A percentile compares a stretch with the other conserved stretches of the same genome.
Evolutionary conservation across 2,113 vertebrate species (phyloP).

Genomic region (Esox niger): DNA sequence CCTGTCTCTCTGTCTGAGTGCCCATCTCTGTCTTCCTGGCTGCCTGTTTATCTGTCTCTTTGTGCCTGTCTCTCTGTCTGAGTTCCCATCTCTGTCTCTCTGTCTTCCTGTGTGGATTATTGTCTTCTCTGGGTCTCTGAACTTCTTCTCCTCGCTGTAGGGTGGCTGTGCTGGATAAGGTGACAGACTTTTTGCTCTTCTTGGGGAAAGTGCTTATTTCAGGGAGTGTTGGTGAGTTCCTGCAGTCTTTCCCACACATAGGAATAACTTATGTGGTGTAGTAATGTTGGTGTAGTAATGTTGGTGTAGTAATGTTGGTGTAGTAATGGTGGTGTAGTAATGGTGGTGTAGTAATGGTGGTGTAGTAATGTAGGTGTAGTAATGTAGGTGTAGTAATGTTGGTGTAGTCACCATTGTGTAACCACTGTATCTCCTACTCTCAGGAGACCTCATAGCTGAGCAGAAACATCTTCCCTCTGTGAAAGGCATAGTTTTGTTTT

Average conservation of each 20-base stretch:
- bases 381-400: too few relatives aligned
- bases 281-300: too few relatives aligned
- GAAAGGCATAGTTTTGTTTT: too few relatives aligned
- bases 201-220: conserved; percentile 91
- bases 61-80: not conserved
- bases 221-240: conserved; percentile 86
- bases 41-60: too few relatives aligned
- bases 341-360: too few relatives aligned
- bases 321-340: too few relatives aligned
- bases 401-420: too few relatives aligned
- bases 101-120: not conserved
- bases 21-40: not conserved
- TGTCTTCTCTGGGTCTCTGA: conserved; percentile 19
- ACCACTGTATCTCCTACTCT: too few relatives aligned
- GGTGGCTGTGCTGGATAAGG: conserved; percentile 91
- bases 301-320: too few relatives aligned
- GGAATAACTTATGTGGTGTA: not conserved
- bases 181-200: conserved; percentile 90
- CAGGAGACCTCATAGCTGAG: too few relatives aligned
- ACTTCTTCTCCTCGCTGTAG: conserved; percentile 61
- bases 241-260: not conserved
- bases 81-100: not conserved
- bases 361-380: too few relatives aligned
- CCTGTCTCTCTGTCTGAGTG: not conserved
- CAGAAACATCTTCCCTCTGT: too few relatives aligned